phyloP scores from a whole-genome alignment of 53 echinoderm and acorn worm species.

The Luidia sarsii region DNA sequence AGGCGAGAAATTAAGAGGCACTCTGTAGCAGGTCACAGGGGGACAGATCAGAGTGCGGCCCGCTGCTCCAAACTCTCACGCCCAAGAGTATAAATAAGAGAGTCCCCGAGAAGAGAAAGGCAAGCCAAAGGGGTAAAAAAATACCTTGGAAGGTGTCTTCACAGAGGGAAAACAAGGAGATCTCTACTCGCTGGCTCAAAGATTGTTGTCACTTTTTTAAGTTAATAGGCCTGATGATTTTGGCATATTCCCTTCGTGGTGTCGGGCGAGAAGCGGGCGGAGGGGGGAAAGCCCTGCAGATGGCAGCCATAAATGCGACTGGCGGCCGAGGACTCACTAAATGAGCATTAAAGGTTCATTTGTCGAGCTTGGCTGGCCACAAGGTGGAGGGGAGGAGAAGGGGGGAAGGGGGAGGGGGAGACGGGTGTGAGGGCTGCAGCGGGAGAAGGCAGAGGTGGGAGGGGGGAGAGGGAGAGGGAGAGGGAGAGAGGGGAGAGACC shows the following conservation, averaged over 20 bases:
- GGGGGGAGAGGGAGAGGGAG: no score
- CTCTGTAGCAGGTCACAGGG: constrained; percentile 27
- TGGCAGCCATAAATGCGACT: constrained; percentile 27
- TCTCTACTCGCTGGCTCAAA: no score
- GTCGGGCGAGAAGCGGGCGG: neutral
- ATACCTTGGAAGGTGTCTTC: no score
- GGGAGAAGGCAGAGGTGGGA: no score
- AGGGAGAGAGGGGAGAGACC: no score
- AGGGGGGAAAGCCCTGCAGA: constrained; percentile 33
- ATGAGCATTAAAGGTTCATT: constrained; percentile 42
- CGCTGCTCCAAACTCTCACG: no score
- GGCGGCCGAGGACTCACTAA: neutral
- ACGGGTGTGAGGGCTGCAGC: no score
- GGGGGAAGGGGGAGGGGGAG: no score
- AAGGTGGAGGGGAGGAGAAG: neutral
- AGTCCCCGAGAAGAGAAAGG: no score
- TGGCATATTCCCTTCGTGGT: constrained; percentile 20
- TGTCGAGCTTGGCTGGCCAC: constrained; percentile 39
- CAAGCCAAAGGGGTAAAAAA: neutral
- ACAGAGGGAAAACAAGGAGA: no score
- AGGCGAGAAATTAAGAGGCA: constrained; percentile 56
- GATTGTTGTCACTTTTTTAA: constrained; percentile 30
- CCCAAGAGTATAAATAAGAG: no score
- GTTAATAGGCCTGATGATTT: constrained; percentile 53
- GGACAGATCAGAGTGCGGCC: constrained; percentile 33